phyloP scores from a whole-genome alignment of 2,797 vertebrate species.

The Harpagifer antarcticus region DNA sequence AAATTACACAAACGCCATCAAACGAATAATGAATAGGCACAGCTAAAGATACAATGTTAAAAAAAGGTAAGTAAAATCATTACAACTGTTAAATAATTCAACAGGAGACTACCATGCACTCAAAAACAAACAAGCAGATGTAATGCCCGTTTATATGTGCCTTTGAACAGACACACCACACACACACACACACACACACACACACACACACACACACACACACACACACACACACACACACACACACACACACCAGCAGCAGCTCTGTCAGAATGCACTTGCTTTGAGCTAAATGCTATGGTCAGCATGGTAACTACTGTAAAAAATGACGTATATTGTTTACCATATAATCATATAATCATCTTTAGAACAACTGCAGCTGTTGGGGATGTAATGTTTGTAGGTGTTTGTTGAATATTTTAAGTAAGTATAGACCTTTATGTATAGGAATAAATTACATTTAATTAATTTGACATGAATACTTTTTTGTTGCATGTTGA shows the following conservation, averaged over 20 bases:
- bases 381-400: neutral
- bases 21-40: neutral
- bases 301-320: neutral
- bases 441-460: too few species aligned
- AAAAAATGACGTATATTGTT: neutral
- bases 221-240: too few species aligned
- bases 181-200: neutral
- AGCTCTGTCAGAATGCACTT: neutral
- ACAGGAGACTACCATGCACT: slow-evolving; percentile 1
- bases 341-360: neutral
- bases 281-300: slow-evolving; percentile 3
- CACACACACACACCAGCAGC: too few species aligned
- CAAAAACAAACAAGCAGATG: slow-evolving; percentile 8
- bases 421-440: too few species aligned
- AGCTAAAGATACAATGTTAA: neutral
- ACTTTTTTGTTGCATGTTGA: neutral
- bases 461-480: neutral
- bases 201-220: too few species aligned
- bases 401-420: neutral
- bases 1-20: slow-evolving; percentile 18
- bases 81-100: slow-evolving; percentile 58
- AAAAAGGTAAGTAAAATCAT: slow-evolving; percentile 24
- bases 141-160: neutral
- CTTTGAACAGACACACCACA: neutral
- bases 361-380: neutral